Evolutionary conservation across 2,888 invertebrate species (phyloP).

Genomic region (Marasmarcha lunaedactyla): DNA sequence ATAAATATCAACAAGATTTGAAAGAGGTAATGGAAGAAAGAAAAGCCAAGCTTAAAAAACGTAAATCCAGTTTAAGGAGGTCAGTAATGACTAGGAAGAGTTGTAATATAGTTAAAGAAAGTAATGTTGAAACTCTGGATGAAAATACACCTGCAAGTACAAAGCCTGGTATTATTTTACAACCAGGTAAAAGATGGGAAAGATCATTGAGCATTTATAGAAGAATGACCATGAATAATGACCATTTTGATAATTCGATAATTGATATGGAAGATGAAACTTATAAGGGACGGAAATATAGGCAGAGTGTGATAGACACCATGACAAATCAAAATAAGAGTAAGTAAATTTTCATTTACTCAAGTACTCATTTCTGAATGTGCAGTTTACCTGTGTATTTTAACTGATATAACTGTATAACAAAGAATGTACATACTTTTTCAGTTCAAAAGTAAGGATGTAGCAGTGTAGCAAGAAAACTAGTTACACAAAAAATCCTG

Average conservation of each 20-base stretch:
- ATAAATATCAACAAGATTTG: background rate
- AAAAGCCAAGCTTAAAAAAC: background rate
- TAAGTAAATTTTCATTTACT: no score
- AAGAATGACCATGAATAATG: conserved; percentile 51
- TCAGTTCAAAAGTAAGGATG: no score
- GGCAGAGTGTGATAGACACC: conserved; percentile 61
- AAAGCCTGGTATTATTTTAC: conserved; percentile 54
- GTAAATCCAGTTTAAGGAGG: background rate
- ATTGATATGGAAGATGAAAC: conserved; percentile 45
- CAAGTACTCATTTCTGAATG: no score
- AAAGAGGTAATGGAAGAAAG: background rate
- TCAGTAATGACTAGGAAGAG: conserved; percentile 21
- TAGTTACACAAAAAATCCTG: no score
- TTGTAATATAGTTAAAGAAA: conserved; percentile 18
- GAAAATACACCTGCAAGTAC: conserved; percentile 18
- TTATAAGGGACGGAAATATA: conserved; percentile 65
- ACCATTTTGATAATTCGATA: conserved; percentile 41
- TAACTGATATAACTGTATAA: no score
- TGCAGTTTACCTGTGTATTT: no score
- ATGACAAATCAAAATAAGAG: conserved; percentile 60
- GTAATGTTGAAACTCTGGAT: conserved; percentile 3
- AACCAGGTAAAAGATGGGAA: conserved; percentile 78
- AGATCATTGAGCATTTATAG: conserved; percentile 73
- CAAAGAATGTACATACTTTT: no score
- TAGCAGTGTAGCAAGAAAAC: no score